phyloP scores from a whole-genome alignment of 2,797 vertebrate genomes.

The Hafferia zeledoni region DNA sequence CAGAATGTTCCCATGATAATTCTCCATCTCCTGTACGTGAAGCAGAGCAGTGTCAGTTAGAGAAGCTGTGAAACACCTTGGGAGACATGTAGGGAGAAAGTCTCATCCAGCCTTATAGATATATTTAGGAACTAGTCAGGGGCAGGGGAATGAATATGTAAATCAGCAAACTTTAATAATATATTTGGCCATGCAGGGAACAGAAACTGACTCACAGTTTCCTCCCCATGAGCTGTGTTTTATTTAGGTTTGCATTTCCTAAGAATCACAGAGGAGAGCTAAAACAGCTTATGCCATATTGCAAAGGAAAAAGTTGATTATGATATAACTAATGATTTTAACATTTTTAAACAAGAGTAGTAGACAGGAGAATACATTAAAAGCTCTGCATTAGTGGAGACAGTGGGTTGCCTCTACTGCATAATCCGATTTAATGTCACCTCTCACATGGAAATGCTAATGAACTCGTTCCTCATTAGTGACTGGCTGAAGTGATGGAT shows the following conservation, averaged over 20 bases:
- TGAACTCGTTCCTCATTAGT: not conserved
- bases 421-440: not conserved
- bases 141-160: not conserved
- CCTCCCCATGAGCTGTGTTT: not conserved
- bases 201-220: not conserved
- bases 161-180: not conserved
- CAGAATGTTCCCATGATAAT: constrained; percentile 79
- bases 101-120: not conserved
- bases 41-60: constrained; percentile 4
- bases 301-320: not conserved
- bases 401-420: not conserved
- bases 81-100: not conserved
- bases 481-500: not conserved
- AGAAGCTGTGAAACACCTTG: not conserved
- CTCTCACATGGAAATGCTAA: not conserved
- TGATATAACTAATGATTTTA: not conserved
- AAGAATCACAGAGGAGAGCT: not conserved
- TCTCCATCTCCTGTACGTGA: constrained; percentile 78
- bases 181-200: not conserved
- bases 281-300: not conserved
- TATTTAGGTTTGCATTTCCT: not conserved
- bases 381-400: not conserved
- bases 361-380: not conserved
- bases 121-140: not conserved
- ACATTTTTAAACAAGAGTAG: not conserved